Evolutionary conservation across 2,113 vertebrate genomes (phyloP), one percentile per base, ranked within the genome.

Genomic region (Cephalopholis sonnerati): DNA sequence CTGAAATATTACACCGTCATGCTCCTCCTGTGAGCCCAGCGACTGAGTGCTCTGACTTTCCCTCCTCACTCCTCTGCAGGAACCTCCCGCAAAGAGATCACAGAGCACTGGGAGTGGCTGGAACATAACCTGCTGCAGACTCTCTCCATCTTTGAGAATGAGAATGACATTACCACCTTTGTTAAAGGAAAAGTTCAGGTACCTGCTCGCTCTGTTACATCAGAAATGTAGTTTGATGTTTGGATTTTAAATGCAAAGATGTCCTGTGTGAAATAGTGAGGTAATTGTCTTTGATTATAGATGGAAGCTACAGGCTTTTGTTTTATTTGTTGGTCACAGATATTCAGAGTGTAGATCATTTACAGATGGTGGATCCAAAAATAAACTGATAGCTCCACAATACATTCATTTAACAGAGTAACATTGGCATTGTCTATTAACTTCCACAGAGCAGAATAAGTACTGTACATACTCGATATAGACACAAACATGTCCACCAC

Each of bases 141-240:
- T 0, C 97, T 99, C 59, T 98, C 98, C 74, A 97, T 99, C 94
- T 99, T 99, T 85, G 98, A 99, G 92, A 99, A 99, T 41, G 98
- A 99, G 90, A 99, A 99, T 1, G 98, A 99, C 76, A 97, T 99
- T 87, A 99, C 97, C 62, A 99, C 98, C 0, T 99, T 99, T 74
- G 98, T 99, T 82, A 98, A 97, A 95, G 98, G 98, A 83, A 99
- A 99, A 91, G 96, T 99, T 85, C 98, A 99, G 97, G 98, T 99
- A 95, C 77, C 53, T 39, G 3, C 17, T 15, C 11, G 15, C 5
- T 9, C 65, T 44, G n/a, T 59, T 5, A 9, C 24, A 22, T 66
- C 2, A 20, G 9, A 81, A 53, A 7, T 36, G 3, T 15, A 5
- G 17, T 44, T 68, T 58, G 22, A n/a, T 22, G 20, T 66, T 15